Conservation (phyloP, 1,140 invertebrate species). For the Eciton burchellii region DNA sequence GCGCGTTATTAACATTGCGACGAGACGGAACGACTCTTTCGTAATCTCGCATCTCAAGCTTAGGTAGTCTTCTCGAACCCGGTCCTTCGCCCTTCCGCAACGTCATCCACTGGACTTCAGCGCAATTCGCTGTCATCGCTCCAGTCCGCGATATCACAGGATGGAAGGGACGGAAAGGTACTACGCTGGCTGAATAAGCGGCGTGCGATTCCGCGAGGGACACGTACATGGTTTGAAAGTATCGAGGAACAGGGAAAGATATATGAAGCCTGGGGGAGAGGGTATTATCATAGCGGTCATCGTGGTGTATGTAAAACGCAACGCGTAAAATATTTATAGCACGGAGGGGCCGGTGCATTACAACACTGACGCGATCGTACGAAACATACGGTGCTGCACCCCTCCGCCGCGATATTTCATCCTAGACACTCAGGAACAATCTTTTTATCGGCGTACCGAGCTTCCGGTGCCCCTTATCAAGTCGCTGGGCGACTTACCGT, state of each 20-base stretch:
- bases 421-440: slow-evolving; percentile 44
- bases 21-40: background rate
- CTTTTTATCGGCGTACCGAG: slow-evolving; percentile 47
- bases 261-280: slow-evolving; percentile 53
- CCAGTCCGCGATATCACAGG: background rate
- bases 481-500: slow-evolving; percentile 9
- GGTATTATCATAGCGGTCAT: slow-evolving; percentile 62
- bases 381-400: slow-evolving; percentile 64
- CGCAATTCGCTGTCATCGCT: background rate
- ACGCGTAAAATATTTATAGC: slow-evolving; percentile 72
- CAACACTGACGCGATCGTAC: slow-evolving; percentile 60
- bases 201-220: slow-evolving; percentile 33
- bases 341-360: slow-evolving; percentile 51
- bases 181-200: background rate
- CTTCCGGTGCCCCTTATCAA: slow-evolving; percentile 34
- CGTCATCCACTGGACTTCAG: background rate
- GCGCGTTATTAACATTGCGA: background rate
- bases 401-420: slow-evolving; percentile 48
- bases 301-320: slow-evolving; percentile 68
- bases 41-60: background rate
- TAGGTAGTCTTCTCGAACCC: background rate
- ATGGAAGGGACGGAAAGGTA: background rate
- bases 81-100: background rate
- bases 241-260: slow-evolving; percentile 51
- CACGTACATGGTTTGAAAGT: background rate